Evolutionary conservation across 2,888 invertebrate genomes (phyloP), one percentile per base, ranked within the genome.

Genomic region (Cephonodes hylas): DNA sequence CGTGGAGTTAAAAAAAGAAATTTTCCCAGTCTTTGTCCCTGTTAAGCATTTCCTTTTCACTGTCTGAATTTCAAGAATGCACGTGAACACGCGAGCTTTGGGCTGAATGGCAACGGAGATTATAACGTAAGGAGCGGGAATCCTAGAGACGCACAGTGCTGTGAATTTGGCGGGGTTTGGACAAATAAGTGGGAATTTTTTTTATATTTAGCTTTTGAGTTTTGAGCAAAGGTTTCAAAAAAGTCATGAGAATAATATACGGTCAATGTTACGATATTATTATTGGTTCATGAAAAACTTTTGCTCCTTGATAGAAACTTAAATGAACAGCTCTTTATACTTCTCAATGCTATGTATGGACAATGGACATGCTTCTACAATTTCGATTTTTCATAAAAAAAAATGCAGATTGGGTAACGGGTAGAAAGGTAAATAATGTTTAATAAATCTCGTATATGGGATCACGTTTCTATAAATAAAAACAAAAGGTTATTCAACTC

Each of bases 61-160:
- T 59, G 67, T 65, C 71, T 70, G 71, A 72, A 73, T 78, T 79
- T 78, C 76, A 75, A 75, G 75, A 75, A 76, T 72, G 69, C 73
- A 75, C 73, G 72, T 74, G 77, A 72, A 75, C 71, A 69, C 68
- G 74, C 42, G n/a, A 42, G 70, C 77, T 72, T 73, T 75, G 73
- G 73, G 70, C 66, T 74, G 79, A 78, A 80, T 75, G 73, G 75
- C 74, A 73, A 76, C 76, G 73, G 73, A 80, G 81, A 81, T 81
- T 81, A 81, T 72, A 71, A 70, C 67, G 66, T 79, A 77, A 80
- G 79, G 74, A 75, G 73, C 66, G 38, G 64, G 64, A 44, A 23
- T 42, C 48, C 34, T 46, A 20, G 66, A 66, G 71, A 23, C 10
- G 60, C 60, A 69, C 74, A 72, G 69, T 69, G 66, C 67, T 62